Evolutionary conservation across 2,113 vertebrate species (phyloP).

Genomic region (Poeciliopsis occidentalis): DNA sequence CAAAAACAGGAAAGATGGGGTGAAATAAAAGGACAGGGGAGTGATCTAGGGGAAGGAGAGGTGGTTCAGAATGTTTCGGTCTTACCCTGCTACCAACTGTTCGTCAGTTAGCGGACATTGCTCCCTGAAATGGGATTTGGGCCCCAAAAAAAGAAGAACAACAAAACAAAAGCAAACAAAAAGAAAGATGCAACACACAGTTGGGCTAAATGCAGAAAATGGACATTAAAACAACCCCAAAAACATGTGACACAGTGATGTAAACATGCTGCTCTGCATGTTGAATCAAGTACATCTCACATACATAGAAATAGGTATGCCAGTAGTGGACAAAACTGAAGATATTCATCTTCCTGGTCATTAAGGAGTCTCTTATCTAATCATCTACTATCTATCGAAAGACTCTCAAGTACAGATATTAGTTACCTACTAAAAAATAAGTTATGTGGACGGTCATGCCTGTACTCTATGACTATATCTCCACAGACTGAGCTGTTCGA

Average conservation of each 20-base stretch:
- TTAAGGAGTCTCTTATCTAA: neutral
- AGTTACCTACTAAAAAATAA: neutral
- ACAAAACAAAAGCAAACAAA: conserved; percentile 67
- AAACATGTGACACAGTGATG: conserved; percentile 61
- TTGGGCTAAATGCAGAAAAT: conserved; percentile 69
- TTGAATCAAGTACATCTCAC: conserved; percentile 2
- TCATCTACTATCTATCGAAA: neutral
- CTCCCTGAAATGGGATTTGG: conserved; percentile 94
- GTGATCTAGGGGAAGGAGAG: conserved; percentile 82
- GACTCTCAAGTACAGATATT: neutral
- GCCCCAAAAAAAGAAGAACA: conserved; percentile 78
- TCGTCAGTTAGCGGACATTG: conserved; percentile 92
- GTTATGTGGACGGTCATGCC: neutral
- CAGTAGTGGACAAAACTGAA: neutral
- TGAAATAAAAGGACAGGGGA: conserved; percentile 67
- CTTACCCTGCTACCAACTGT: conserved; percentile 97
- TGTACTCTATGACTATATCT: too few species aligned
- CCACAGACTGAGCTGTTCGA: neutral
- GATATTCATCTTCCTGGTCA: neutral
- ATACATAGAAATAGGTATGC: neutral
- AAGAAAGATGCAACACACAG: conserved; percentile 75
- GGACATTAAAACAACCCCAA: conserved; percentile 71
- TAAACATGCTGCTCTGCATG: conserved; percentile 37
- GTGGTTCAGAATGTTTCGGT: conserved; percentile 82
- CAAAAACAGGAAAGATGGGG: conserved; percentile 58